These are phyloP conservation scores for Drosophila mayaguana DNA, from an alignment of 2,888 invertebrate genomes.

Conservation along the genomic window DNA sequence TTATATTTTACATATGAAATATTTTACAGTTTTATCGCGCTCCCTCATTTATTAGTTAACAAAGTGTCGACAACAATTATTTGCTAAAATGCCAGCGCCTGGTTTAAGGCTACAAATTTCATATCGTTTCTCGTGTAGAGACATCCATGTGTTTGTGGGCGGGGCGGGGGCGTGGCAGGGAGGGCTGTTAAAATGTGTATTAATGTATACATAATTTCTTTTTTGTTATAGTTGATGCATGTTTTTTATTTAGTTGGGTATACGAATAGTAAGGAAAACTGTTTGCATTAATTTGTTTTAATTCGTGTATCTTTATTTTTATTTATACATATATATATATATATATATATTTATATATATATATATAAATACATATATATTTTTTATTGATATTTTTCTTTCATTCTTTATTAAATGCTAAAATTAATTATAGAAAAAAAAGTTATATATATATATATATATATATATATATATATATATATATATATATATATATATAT, in stretches of 20 bases:
- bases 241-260: neutral
- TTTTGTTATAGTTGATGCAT: neutral
- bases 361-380: conserved; percentile 30
- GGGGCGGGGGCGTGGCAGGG: conserved; percentile 7
- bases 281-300: conserved; percentile 42
- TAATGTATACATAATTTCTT: conserved; percentile 19
- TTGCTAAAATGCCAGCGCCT: conserved; percentile 47
- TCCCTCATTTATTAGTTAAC: conserved; percentile 34
- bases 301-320: conserved; percentile 45
- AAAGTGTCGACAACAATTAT: conserved; percentile 53
- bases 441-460: conserved; percentile 14
- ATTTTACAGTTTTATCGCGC: conserved; percentile 41
- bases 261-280: conserved; percentile 54
- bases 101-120: conserved; percentile 28
- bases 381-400: conserved; percentile 53
- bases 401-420: conserved; percentile 65
- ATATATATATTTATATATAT: conserved; percentile 39
- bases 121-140: conserved; percentile 10
- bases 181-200: conserved; percentile 32
- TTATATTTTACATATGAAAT: conserved; percentile 18
- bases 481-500: conserved; percentile 13
- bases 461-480: neutral
- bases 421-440: conserved; percentile 62
- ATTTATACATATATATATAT: conserved; percentile 22
- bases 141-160: neutral